Conservation (phyloP, 2,797 vertebrate genomes). For the Iguana delicatissima region DNA sequence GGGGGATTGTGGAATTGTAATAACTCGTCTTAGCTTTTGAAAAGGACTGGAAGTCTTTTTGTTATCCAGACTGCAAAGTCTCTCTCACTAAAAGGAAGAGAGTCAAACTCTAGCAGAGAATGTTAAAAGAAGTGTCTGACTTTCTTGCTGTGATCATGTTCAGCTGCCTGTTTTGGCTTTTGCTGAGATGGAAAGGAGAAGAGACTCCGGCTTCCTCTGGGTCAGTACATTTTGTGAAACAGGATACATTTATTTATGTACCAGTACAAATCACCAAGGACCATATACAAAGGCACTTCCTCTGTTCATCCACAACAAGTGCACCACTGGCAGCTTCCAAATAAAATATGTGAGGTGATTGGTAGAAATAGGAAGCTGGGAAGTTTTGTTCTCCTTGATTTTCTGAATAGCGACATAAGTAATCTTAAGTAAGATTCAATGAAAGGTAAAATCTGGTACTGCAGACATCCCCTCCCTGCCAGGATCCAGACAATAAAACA, state of each 20-base stretch:
- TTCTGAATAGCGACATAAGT: neutral
- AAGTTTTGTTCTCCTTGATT: slow-evolving; percentile 29
- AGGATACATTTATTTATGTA: slow-evolving; percentile 5
- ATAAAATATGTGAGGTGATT: neutral
- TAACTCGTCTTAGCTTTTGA: too few relatives aligned
- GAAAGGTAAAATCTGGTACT: neutral
- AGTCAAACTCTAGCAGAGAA: neutral
- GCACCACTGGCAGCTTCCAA: slow-evolving; percentile 8
- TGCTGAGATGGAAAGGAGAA: slow-evolving; percentile 19
- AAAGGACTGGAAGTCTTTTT: neutral
- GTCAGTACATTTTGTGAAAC: neutral
- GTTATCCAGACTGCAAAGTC: neutral
- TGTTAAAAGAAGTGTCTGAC: neutral
- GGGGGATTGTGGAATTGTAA: too few relatives aligned
- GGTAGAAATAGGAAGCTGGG: slow-evolving; percentile 29
- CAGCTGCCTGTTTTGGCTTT: slow-evolving; percentile 39
- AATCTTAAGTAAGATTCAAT: slow-evolving; percentile 15
- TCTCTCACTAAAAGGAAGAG: neutral
- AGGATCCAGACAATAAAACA: neutral
- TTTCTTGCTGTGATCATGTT: slow-evolving; percentile 24
- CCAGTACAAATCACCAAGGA: slow-evolving; percentile 65
- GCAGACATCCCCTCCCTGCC: neutral
- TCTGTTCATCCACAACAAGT: slow-evolving; percentile 36
- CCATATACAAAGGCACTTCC: slow-evolving; percentile 52
- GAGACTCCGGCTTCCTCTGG: neutral